These are phyloP conservation scores for Perizoma affinitatum DNA, from an alignment of 2,888 invertebrate genomes.

Conservation along the genomic window DNA sequence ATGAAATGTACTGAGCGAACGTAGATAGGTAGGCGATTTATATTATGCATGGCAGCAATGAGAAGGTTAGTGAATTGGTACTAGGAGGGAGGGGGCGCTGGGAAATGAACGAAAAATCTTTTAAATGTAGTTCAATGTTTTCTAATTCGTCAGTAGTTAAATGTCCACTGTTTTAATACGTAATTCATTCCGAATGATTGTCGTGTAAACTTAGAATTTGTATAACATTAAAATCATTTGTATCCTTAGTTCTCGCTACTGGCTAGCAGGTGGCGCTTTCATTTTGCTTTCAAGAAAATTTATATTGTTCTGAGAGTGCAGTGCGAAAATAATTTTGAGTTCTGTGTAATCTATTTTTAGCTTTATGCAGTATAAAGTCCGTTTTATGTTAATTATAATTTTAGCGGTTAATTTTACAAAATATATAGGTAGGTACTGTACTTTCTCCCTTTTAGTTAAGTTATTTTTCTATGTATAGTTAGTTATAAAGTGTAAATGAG, in stretches of 20 bases:
- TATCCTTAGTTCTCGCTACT: constrained; percentile 47
- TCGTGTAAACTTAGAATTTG: constrained; percentile 50
- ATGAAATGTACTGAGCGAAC: background rate
- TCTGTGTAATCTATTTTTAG: constrained; percentile 71
- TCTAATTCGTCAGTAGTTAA: constrained; percentile 64
- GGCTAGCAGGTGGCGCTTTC: constrained; percentile 53
- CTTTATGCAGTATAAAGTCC: constrained; percentile 74
- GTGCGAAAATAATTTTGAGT: constrained; percentile 72
- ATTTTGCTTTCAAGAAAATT: constrained; percentile 52
- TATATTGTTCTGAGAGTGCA: constrained; percentile 72
- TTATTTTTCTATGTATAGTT: constrained; percentile 84
- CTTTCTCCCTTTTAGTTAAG: constrained; percentile 82
- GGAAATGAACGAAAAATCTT: constrained; percentile 51
- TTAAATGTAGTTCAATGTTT: constrained; percentile 66
- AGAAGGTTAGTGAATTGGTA: constrained; percentile 82
- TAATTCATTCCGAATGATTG: constrained; percentile 61
- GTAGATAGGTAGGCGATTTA: constrained; percentile 61
- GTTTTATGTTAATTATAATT: constrained; percentile 73
- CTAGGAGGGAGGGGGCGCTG: constrained; percentile 58
- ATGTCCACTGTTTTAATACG: constrained; percentile 67
- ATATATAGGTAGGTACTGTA: constrained; percentile 60
- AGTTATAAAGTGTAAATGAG: constrained; percentile 83
- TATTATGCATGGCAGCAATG: constrained; percentile 70
- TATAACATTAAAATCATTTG: constrained; percentile 44
- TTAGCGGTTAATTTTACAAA: constrained; percentile 80